A percentile compares a stretch with the other conserved stretches of the same genome.
These are phyloP conservation scores for Phymatocera aterrima DNA, from an alignment of 2,888 invertebrate species.

Conservation along the genomic window DNA sequence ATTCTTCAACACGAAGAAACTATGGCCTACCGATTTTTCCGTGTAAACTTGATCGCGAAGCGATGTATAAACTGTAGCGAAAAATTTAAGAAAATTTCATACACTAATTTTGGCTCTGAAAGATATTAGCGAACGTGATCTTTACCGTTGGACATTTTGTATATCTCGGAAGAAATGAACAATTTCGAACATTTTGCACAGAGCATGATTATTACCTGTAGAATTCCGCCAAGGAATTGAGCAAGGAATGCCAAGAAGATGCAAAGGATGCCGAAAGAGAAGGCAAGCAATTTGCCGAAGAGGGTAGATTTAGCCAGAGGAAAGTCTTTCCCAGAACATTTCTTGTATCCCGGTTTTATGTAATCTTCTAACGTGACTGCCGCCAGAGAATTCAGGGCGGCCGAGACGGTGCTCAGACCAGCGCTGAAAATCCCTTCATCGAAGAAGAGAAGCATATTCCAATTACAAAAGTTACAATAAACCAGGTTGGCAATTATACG, in stretches of 20 bases:
- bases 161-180: too few relatives aligned
- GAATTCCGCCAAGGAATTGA: constrained; percentile 88
- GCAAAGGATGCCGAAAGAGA: constrained; percentile 85
- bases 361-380: constrained; percentile 95
- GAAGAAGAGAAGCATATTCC: neutral
- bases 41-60: too few relatives aligned
- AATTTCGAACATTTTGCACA: neutral
- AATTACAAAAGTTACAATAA: constrained; percentile 1
- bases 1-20: too few relatives aligned
- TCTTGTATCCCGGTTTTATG: constrained; percentile 75
- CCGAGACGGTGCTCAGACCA: constrained; percentile 93
- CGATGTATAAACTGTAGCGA: too few relatives aligned
- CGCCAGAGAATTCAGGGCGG: constrained; percentile 92
- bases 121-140: too few relatives aligned
- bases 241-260: constrained; percentile 89
- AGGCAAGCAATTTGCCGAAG: constrained; percentile 80
- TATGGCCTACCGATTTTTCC: too few relatives aligned
- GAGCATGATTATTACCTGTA: constrained; percentile 78
- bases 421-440: constrained; percentile 88
- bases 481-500: too few relatives aligned
- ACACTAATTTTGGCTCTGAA: too few relatives aligned
- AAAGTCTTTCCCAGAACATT: constrained; percentile 58
- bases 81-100: too few relatives aligned
- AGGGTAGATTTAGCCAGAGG: constrained; percentile 55
- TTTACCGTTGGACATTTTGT: too few relatives aligned